These are phyloP conservation scores for Hylia prasina DNA, from an alignment of 2,113 vertebrate genomes.

Conservation along the genomic window DNA sequence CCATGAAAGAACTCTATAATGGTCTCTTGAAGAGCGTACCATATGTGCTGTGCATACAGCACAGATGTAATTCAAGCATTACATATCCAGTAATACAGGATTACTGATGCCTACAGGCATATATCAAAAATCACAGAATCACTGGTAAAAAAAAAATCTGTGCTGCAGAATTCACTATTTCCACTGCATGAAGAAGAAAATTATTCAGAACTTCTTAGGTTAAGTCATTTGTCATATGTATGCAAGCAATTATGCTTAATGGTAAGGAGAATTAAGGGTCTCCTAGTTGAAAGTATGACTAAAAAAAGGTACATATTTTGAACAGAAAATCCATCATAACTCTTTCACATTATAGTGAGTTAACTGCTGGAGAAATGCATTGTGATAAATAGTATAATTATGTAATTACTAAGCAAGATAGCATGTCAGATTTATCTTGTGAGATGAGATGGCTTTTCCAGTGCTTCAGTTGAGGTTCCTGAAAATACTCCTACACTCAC, in stretches of 20 bases:
- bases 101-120: neutral
- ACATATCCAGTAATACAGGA: neutral
- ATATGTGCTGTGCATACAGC: accelerated
- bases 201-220: neutral
- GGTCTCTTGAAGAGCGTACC: neutral
- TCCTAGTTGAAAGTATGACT: neutral
- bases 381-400: neutral
- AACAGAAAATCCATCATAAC: neutral
- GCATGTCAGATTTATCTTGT: neutral
- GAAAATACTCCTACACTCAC: neutral
- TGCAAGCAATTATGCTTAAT: neutral
- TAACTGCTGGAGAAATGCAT: neutral
- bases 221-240: neutral
- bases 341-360: neutral
- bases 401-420: neutral
- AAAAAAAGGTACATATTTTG: neutral
- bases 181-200: neutral
- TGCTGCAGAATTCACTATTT: neutral
- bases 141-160: neutral
- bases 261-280: neutral
- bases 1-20: neutral
- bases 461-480: neutral
- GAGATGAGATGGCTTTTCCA: neutral
- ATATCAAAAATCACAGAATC: neutral
- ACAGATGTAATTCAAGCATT: neutral